These are phyloP conservation scores for Yponomeuta evonymella DNA, from an alignment of 2,888 invertebrate genomes.

Conservation along the genomic window DNA sequence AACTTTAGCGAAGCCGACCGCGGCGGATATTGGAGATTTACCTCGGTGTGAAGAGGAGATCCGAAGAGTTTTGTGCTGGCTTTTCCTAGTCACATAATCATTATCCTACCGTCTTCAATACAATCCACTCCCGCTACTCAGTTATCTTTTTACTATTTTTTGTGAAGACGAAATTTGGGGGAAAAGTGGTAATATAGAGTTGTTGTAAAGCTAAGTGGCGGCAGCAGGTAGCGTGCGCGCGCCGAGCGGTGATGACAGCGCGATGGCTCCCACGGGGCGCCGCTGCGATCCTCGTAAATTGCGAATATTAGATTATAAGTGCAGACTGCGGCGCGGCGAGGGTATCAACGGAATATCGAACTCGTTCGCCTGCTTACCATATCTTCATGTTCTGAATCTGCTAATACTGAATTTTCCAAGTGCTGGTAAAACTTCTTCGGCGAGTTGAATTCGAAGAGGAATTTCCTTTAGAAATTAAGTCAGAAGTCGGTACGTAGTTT, in stretches of 20 bases:
- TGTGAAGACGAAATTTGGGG: neutral
- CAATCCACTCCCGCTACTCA: neutral
- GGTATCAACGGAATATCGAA: slow-evolving; percentile 67
- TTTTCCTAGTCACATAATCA: slow-evolving; percentile 48
- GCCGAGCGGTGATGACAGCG: slow-evolving; percentile 60
- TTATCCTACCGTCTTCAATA: slow-evolving; percentile 31
- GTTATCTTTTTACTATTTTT: neutral
- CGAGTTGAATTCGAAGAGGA: neutral
- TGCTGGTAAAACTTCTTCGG: slow-evolving; percentile 32
- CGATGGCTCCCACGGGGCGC: slow-evolving; percentile 63
- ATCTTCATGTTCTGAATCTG: slow-evolving; percentile 65
- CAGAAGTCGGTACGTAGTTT: slow-evolving; percentile 6
- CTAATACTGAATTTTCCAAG: slow-evolving; percentile 47
- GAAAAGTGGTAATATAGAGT: neutral
- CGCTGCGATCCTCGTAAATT: slow-evolving; percentile 72
- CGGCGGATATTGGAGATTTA: slow-evolving; percentile 67
- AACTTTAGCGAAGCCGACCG: slow-evolving; percentile 48
- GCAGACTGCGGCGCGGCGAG: slow-evolving; percentile 56
- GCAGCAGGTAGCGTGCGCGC: slow-evolving; percentile 48
- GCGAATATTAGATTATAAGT: slow-evolving; percentile 76
- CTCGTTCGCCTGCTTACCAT: slow-evolving; percentile 59
- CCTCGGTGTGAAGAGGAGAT: slow-evolving; percentile 58
- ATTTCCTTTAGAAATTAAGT: neutral
- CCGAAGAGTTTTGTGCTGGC: slow-evolving; percentile 51
- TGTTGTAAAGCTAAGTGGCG: slow-evolving; percentile 53